These are phyloP conservation scores for Sciaenops ocellatus DNA, from an alignment of 2,797 vertebrate genomes.

Conservation along the genomic window DNA sequence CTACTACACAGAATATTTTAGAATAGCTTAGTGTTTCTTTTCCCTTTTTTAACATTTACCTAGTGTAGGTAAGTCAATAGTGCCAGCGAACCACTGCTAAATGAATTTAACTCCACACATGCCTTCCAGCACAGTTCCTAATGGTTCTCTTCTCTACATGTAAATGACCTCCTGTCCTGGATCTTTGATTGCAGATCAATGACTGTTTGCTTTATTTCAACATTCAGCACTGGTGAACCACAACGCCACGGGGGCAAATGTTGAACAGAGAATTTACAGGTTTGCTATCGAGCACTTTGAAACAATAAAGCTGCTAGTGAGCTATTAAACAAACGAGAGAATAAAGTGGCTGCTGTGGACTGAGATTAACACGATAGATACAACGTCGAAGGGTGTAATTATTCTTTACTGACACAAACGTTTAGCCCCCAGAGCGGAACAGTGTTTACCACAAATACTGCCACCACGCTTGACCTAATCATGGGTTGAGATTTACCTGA, in stretches of 20 bases:
- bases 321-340: conserved; percentile 93
- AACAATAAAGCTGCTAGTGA: conserved; percentile 91
- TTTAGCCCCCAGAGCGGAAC: conserved; percentile 83
- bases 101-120: conserved; percentile 86
- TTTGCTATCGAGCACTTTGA: conserved; percentile 90
- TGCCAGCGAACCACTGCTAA: conserved; percentile 82
- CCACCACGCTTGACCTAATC: conserved; percentile 82
- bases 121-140: conserved; percentile 87
- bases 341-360: conserved; percentile 88
- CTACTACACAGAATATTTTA: conserved; percentile 53
- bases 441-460: conserved; percentile 83
- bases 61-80: conserved; percentile 82
- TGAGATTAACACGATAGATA: conserved; percentile 90
- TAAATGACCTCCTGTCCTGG: conserved; percentile 91
- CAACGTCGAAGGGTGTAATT: conserved; percentile 87
- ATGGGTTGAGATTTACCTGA: conserved; percentile 80
- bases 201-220: conserved; percentile 90
- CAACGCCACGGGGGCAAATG: conserved; percentile 89
- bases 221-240: conserved; percentile 94
- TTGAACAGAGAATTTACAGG: conserved; percentile 92
- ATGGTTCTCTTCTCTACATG: conserved; percentile 89
- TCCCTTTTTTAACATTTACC: conserved; percentile 8
- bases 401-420: conserved; percentile 87
- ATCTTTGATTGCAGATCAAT: conserved; percentile 98
- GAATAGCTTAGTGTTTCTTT: conserved; percentile 47